Percentiles rank a stretch among this genome's conserved stretches.
phyloP scores from a whole-genome alignment of 1,140 invertebrate species.

The Hypsibius dujardini region DNA sequence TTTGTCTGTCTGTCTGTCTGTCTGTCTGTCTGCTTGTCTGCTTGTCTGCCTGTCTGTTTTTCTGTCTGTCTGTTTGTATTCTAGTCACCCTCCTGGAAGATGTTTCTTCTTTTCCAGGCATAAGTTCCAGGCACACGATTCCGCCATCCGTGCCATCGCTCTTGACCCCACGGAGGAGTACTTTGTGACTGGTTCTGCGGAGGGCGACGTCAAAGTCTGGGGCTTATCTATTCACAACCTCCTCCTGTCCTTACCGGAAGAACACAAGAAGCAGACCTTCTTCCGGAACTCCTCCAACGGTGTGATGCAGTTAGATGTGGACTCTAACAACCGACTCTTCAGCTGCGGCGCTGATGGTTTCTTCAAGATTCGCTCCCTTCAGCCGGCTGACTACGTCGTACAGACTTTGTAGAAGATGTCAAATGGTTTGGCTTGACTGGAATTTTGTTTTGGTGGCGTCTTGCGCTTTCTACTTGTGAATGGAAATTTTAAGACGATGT shows the following conservation, averaged over 20 bases:
- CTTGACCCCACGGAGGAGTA: slow-evolving; percentile 85
- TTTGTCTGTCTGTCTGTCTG: too few species aligned
- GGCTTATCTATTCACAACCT: slow-evolving; percentile 63
- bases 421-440: neutral
- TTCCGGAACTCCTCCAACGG: slow-evolving; percentile 91
- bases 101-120: neutral
- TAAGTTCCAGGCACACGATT: slow-evolving; percentile 57
- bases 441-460: too few species aligned
- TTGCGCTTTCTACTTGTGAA: too few species aligned
- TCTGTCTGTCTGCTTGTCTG: too few species aligned
- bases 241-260: slow-evolving; percentile 67
- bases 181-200: slow-evolving; percentile 90
- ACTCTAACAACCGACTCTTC: slow-evolving; percentile 65
- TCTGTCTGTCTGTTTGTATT: too few species aligned
- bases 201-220: slow-evolving; percentile 98
- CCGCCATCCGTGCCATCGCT: slow-evolving; percentile 77
- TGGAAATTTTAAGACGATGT: too few species aligned
- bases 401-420: neutral
- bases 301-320: slow-evolving; percentile 80
- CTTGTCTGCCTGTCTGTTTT: too few species aligned
- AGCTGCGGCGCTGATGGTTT: slow-evolving; percentile 96
- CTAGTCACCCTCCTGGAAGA: too few species aligned
- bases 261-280: slow-evolving; percentile 67
- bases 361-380: slow-evolving; percentile 82
- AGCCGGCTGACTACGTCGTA: slow-evolving; percentile 41